phyloP scores from a whole-genome alignment of 2,113 vertebrate species.

The Myocastor coypus region DNA sequence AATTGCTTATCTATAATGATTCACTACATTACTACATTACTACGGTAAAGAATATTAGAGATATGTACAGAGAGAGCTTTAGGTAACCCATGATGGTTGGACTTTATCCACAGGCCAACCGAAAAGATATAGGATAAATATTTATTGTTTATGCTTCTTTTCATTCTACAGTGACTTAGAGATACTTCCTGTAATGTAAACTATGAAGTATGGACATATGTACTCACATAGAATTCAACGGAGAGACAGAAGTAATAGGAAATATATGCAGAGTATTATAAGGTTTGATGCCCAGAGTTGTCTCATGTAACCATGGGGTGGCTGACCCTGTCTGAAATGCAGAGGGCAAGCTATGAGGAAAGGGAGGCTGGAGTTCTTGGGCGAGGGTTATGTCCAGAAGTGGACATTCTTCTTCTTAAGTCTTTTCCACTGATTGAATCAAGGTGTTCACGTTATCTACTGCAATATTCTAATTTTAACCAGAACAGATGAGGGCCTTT shows the following conservation, averaged over 20 bases:
- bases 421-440: background rate
- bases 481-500: background rate
- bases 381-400: background rate
- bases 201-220: background rate
- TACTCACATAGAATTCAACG: background rate
- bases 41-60: background rate
- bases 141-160: background rate
- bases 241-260: background rate
- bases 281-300: background rate
- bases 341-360: background rate
- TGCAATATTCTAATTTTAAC: background rate
- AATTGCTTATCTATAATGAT: background rate
- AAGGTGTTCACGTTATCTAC: background rate
- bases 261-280: background rate
- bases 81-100: background rate
- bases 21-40: background rate
- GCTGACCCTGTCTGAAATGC: background rate
- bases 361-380: background rate
- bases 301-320: background rate
- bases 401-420: background rate
- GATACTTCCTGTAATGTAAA: background rate
- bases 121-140: background rate
- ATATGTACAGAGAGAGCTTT: background rate
- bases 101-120: background rate
- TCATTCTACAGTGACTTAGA: background rate